Evolutionary conservation across 53 echinoderm and acorn worm species (phyloP).

Genomic region (Luidia sarsii): DNA sequence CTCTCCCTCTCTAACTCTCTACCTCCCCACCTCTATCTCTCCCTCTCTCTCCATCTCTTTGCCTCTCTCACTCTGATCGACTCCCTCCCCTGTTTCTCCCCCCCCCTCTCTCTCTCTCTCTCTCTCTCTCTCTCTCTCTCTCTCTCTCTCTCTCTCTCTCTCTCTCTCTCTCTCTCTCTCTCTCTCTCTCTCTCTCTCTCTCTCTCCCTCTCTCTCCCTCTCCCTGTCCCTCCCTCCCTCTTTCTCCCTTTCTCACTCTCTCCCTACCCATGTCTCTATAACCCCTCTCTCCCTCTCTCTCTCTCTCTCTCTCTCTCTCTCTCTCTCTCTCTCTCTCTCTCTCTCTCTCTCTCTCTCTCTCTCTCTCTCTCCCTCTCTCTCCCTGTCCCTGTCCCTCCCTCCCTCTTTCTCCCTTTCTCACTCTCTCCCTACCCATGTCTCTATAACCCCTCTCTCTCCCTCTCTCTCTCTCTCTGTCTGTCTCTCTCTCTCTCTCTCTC

Average conservation of each 20-base stretch:
- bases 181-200: neutral
- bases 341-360: no score
- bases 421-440: no score
- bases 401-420: no score
- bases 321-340: neutral
- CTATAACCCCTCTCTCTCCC: neutral
- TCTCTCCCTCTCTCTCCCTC: neutral
- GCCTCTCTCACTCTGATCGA: neutral
- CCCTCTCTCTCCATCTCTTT: no score
- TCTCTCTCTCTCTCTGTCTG: neutral
- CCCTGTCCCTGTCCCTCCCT: no score
- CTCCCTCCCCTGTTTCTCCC: neutral
- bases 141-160: neutral
- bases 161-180: neutral
- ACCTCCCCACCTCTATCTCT: no score
- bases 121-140: neutral
- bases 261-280: neutral
- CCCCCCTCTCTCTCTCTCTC: neutral
- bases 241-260: no score
- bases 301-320: neutral
- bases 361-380: no score
- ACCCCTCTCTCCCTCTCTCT: neutral
- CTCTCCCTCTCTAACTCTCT: no score
- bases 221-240: no score
- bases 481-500: slow-evolving; percentile 11